Base-by-base conservation (phyloP, 2,797 vertebrate species). In the Cryptoprocta ferox region DNA sequence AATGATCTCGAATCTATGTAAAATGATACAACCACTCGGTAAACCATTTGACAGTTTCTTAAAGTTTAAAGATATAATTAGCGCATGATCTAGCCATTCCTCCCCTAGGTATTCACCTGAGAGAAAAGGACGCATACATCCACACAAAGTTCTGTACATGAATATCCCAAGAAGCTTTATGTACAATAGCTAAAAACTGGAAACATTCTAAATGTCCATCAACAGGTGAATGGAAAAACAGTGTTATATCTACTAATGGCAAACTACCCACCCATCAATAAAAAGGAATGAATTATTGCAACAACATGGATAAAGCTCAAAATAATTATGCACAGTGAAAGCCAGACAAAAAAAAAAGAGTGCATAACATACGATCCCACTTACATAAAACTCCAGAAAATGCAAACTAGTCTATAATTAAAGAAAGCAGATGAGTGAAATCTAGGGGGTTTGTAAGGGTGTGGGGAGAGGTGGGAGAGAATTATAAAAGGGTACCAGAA, bases 351-450 rank as follows among this genome's bases (percentile, higher is more conserved):
- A 80, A 89, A 80, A 45, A 19, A 75, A 91, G 15, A 85, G 32
- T 48, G 4, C 2, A 37, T 53, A 65, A 65, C 21, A 1, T 66
- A 92, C 84, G 61, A 76, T 70, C 16, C 32, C 39, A 85, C 42
- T 91, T 84, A 50, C 21, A 39, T 53, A 87, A 87, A 61, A 81
- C 28, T 79, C 71, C 15, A 89, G 45, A 87, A 89, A 94, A 89
- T 65, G 35, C 2, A 63, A 91, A 89, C 53, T 16, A 88, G 15
- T 50, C 32, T 84, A 91, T 59, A 65, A 93, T 42, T 3, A 50
- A 93, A 88, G 65, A 68, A 66, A 92, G 15, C 66, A 70, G 28
- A 37, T 53, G 18, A 39, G n/a, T 42, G n/a, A 39, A 89, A 37
- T 24, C 56, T 61, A 35, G 5, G 19, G 32, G 30, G 8, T 15